phyloP scores from a whole-genome alignment of 2,888 invertebrate genomes.

The Timema cristinae region DNA sequence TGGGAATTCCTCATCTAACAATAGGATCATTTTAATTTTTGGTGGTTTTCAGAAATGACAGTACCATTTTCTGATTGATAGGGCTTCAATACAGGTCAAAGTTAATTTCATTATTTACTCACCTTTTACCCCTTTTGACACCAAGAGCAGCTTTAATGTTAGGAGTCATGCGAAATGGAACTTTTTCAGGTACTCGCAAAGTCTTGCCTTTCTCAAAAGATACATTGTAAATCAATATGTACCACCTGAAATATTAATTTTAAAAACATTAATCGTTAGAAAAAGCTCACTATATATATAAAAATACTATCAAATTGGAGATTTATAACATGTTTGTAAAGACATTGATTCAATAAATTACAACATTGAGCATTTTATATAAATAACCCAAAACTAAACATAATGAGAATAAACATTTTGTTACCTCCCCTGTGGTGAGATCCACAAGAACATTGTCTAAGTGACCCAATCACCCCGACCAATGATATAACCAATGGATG shows the following conservation, averaged over 20 bases:
- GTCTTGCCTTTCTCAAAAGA: slow-evolving; percentile 99
- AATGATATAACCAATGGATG: slow-evolving; percentile 95
- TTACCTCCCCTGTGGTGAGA: slow-evolving; percentile 82
- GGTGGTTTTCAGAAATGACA: too few species aligned
- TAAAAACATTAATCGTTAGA: not conserved
- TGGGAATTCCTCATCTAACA: too few species aligned
- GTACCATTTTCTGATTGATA: too few species aligned
- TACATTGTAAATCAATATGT: slow-evolving; percentile 99
- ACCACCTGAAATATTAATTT: slow-evolving; percentile 56
- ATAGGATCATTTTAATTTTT: too few species aligned
- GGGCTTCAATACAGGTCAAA: not conserved
- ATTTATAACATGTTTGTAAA: not conserved
- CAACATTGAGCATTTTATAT: not conserved
- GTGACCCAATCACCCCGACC: slow-evolving; percentile 97
- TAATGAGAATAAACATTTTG: not conserved
- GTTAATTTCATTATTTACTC: slow-evolving; percentile 45
- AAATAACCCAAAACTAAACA: not conserved
- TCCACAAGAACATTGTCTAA: slow-evolving; percentile 97
- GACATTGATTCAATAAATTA: not conserved
- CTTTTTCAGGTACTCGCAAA: slow-evolving; percentile 94
- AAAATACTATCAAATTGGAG: not conserved
- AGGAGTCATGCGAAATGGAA: slow-evolving; percentile 96
- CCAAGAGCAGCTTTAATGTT: slow-evolving; percentile 92
- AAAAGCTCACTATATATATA: not conserved
- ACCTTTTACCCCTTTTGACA: slow-evolving; percentile 94